Conservation (phyloP, 2,888 invertebrate species). For the Orchesella flavescens region DNA sequence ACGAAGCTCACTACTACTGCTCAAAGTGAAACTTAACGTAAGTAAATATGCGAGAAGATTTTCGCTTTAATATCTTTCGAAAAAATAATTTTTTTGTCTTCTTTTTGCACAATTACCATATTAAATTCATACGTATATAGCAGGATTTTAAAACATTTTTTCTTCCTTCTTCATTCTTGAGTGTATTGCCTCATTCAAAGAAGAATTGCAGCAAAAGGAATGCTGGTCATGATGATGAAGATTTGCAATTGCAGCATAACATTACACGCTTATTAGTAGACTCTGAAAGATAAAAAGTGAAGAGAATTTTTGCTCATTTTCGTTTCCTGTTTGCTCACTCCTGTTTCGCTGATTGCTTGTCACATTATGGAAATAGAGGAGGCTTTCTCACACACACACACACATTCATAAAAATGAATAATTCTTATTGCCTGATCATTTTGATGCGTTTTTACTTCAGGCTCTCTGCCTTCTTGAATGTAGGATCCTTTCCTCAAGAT, state of each 20-base stretch:
- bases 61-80: slow-evolving; percentile 37
- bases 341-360: slow-evolving; percentile 29
- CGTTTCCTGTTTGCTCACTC: slow-evolving; percentile 52
- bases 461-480: too few relatives aligned
- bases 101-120: slow-evolving; percentile 19
- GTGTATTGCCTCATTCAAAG: background rate
- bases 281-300: background rate
- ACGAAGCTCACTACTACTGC: background rate
- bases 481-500: background rate
- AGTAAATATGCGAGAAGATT: slow-evolving; percentile 26
- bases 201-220: slow-evolving; percentile 23
- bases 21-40: slow-evolving; percentile 48
- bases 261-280: background rate
- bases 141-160: slow-evolving; percentile 38
- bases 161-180: background rate
- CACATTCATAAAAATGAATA: slow-evolving; percentile 48
- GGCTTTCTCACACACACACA: background rate
- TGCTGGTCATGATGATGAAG: background rate
- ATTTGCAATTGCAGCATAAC: background rate
- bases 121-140: background rate
- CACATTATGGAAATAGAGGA: slow-evolving; percentile 32
- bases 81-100: slow-evolving; percentile 12
- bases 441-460: slow-evolving; percentile 24
- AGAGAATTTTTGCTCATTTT: slow-evolving; percentile 36
- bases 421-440: slow-evolving; percentile 44